Base-by-base conservation (phyloP, 2,797 vertebrate species). In the Odontamblyopus rebecca region DNA sequence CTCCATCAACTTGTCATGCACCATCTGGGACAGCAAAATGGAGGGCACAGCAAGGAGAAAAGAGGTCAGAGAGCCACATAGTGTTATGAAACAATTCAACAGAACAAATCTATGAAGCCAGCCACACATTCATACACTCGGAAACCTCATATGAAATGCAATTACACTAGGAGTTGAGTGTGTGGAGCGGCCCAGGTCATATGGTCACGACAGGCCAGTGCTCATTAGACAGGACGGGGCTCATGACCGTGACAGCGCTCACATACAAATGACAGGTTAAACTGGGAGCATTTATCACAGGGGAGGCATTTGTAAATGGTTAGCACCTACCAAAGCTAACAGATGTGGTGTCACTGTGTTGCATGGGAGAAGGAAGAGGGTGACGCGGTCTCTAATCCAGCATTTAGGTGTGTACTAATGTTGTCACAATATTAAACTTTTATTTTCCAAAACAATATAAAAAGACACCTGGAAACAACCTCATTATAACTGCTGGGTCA, bases 41-140 rank as follows among this genome's bases (percentile, higher is more conserved):
- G 60, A 78, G 75, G 71, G 65, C 69, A 68, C 13, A 16, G 11
- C 50, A 63, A 62, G 27, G 4, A 69, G 60, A 60, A 73, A 74
- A 51, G 44, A 63, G 69, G 78, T 71, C 76, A 71, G 35, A 66
- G 38, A 38, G 13, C 62, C 68, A 67, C 57, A 26, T 12, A 74
- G 69, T 71, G 71, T 83, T 78, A 74, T 69, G 19, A 72, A 84
- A 81, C 67, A 64, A 67, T 74, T 79, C 29, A 67, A 63, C 44
- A 71, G 26, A 60, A 30, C 9, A 59, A 75, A 78, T 67, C 79
- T 74, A 80, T 53, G 27, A 51, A 72, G 26, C 30, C 26, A 19
- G n/a, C 18, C 32, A 62, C 53, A 23, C 56, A 67, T 30, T 68
- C 38, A 71, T 72, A 68, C 63, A 54, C 2, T 6, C 8, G 19